These are phyloP conservation scores for Mnemiopsis leidyi DNA, from an alignment of 37 sponge, comb jelly and placozoan genomes.

Conservation along the genomic window DNA sequence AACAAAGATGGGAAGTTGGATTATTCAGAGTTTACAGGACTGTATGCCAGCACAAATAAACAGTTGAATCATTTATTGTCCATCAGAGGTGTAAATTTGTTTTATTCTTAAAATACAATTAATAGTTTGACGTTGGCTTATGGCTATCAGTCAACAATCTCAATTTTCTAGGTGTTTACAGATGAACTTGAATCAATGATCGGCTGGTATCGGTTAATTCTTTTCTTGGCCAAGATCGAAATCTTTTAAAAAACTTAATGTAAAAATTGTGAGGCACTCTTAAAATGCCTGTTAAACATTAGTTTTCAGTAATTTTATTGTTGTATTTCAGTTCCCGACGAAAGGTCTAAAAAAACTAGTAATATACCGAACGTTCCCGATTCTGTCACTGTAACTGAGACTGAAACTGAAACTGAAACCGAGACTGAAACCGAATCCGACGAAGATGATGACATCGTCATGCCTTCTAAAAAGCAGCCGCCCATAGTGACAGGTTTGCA, in stretches of 20 bases:
- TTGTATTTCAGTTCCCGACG: background rate
- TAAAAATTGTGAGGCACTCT: no score
- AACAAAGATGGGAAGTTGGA: conserved; percentile 46
- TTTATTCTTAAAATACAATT: no score
- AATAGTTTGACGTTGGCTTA: no score
- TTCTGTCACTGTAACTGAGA: background rate
- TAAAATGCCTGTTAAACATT: no score
- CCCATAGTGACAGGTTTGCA: background rate
- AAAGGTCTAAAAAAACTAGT: background rate
- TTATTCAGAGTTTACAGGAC: conserved; percentile 21
- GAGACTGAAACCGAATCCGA: background rate
- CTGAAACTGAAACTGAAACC: background rate
- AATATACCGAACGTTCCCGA: background rate
- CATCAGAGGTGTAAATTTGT: background rate
- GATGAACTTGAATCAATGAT: no score
- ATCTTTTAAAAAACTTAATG: no score
- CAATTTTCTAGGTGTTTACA: no score
- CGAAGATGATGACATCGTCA: conserved; percentile 2
- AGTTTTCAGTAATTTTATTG: no score
- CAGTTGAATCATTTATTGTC: conserved; percentile 10
- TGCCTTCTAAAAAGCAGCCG: background rate
- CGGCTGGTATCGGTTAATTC: no score
- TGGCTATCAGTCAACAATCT: no score
- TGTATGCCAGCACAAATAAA: background rate
- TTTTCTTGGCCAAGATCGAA: no score